Evolutionary conservation across 2,888 invertebrate species (phyloP).

Genomic region (Himalopsyche kuldschensis): DNA sequence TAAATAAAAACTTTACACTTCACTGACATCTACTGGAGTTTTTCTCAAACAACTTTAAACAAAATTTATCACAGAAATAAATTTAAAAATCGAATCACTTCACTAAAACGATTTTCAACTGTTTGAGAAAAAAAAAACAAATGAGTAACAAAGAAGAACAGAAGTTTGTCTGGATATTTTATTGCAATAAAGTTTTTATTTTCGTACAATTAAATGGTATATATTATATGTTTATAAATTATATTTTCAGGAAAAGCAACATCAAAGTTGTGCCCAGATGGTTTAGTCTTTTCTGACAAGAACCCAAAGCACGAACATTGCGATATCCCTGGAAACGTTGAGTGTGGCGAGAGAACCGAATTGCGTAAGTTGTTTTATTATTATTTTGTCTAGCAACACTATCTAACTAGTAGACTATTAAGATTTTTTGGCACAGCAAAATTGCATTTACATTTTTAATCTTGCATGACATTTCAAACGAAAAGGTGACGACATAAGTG

Average conservation of each 20-base stretch:
- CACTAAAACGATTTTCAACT: too few species aligned
- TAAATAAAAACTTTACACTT: too few species aligned
- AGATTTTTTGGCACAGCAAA: not conserved
- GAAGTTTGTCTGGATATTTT: too few species aligned
- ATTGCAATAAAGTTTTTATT: too few species aligned
- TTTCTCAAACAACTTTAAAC: too few species aligned
- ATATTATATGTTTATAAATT: not conserved
- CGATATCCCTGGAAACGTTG: constrained; percentile 76
- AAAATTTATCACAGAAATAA: too few species aligned
- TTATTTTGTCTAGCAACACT: not conserved
- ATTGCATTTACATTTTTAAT: not conserved
- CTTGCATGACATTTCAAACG: not conserved
- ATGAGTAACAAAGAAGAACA: too few species aligned
- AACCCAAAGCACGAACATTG: constrained; percentile 74
- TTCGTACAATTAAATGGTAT: not conserved
- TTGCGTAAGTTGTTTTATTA: constrained; percentile 65
- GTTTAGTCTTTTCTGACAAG: constrained; percentile 73
- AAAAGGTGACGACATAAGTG: not conserved
- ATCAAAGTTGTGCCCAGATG: constrained; percentile 74
- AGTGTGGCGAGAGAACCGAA: constrained; percentile 73
- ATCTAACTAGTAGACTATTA: not conserved
- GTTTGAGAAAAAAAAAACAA: too few species aligned
- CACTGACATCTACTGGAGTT: too few species aligned
- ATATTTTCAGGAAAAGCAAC: constrained; percentile 58
- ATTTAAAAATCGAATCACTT: too few species aligned